These are phyloP conservation scores for Semnopithecus entellus DNA, from an alignment of 2,113 vertebrate species.

Conservation along the genomic window DNA sequence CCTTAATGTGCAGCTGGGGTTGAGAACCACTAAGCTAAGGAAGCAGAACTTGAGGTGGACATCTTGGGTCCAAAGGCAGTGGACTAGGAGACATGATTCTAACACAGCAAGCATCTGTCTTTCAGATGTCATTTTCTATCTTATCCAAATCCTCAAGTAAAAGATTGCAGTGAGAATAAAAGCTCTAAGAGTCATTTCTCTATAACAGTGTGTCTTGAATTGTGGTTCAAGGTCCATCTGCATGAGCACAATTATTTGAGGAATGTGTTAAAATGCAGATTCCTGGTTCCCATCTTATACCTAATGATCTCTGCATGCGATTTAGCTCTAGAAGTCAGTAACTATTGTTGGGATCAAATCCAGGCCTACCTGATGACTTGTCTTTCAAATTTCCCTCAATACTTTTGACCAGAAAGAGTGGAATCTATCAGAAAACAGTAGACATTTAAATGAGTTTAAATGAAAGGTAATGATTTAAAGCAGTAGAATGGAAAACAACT, in stretches of 20 bases:
- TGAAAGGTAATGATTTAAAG: neutral
- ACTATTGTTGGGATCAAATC: too few species aligned
- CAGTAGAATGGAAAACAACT: neutral
- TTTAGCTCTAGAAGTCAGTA: neutral
- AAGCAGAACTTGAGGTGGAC: rapidly evolving
- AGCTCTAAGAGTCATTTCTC: neutral
- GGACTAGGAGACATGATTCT: neutral
- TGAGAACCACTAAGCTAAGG: neutral
- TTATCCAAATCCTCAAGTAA: neutral
- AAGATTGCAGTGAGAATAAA: neutral
- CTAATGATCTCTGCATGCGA: neutral
- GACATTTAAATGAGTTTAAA: neutral
- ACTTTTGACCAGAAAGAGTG: neutral
- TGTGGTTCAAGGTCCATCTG: too few species aligned
- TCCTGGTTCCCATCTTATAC: neutral
- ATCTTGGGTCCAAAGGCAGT: neutral
- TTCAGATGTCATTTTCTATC: neutral
- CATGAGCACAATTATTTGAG: neutral
- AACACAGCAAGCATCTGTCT: neutral
- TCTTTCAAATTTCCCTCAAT: neutral
- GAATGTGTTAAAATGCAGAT: neutral
- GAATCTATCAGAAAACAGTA: neutral
- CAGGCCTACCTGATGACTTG: neutral
- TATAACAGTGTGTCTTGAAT: neutral
- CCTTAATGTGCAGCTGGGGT: neutral